Percentiles rank a stretch among this genome's conserved stretches.
Evolutionary conservation across 2,888 invertebrate species (phyloP).

Genomic region (Rhorus exstirpatorius): DNA sequence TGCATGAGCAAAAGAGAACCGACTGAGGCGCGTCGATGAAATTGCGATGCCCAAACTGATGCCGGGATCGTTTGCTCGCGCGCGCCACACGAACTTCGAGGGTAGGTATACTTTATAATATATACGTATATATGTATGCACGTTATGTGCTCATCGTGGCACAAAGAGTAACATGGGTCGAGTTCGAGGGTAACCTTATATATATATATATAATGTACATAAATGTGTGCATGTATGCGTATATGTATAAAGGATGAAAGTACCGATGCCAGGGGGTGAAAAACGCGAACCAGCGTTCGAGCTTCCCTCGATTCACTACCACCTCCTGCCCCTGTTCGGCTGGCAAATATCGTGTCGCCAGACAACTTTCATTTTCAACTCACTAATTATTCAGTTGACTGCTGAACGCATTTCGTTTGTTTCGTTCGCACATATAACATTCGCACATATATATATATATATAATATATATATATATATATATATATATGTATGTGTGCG

Average conservation of each 20-base stretch:
- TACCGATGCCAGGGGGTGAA: constrained; percentile 65
- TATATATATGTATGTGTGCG: neutral
- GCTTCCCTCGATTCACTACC: constrained; percentile 42
- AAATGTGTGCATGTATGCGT: neutral
- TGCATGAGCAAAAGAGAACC: constrained; percentile 69
- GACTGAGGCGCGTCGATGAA: constrained; percentile 76
- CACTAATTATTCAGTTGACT: constrained; percentile 82
- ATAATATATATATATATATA: constrained; percentile 18
- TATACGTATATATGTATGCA: constrained; percentile 6
- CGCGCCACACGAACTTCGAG: constrained; percentile 30
- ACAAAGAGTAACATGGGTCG: constrained; percentile 53
- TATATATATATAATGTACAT: constrained; percentile 32
- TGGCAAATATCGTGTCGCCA: constrained; percentile 82
- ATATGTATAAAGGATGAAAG: constrained; percentile 49
- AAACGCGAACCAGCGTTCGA: constrained; percentile 60
- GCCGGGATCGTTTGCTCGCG: constrained; percentile 62
- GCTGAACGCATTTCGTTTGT: constrained; percentile 79
- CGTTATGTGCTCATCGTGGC: constrained; percentile 24
- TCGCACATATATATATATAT: constrained; percentile 26
- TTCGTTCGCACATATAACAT: constrained; percentile 78
- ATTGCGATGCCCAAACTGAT: constrained; percentile 79
- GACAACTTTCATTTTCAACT: constrained; percentile 82
- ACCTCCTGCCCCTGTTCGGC: constrained; percentile 64
- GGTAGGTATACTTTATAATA: neutral
- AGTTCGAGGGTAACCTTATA: constrained; percentile 36